A percentile compares a stretch with the other conserved stretches of the same genome.
Evolutionary conservation across 35 echinoderm and acorn worm species (phyloP).

Genomic region (Ophiothrix spiculata): DNA sequence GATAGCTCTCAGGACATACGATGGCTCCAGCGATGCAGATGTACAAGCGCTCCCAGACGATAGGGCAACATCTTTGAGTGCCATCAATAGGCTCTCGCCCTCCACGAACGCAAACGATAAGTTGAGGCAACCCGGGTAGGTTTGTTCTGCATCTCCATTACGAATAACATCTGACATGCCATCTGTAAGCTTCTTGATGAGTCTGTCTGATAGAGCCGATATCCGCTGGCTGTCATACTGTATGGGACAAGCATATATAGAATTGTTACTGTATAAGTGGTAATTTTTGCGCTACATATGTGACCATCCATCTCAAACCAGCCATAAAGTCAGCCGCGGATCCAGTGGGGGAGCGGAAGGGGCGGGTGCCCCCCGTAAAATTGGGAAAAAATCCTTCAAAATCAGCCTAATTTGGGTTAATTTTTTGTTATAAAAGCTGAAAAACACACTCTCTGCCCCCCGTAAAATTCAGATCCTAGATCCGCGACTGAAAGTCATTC

Average conservation of each 20-base stretch:
- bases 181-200: conserved; percentile 62
- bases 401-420: too few relatives aligned
- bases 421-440: too few relatives aligned
- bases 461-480: too few relatives aligned
- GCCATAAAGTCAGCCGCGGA: too few relatives aligned
- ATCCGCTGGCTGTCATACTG: conserved; percentile 94
- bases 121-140: conserved; percentile 91
- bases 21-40: conserved; percentile 94
- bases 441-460: too few relatives aligned
- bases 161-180: conserved; percentile 60
- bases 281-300: too few relatives aligned
- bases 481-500: too few relatives aligned
- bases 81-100: conserved; percentile 94
- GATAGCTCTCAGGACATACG: conserved; percentile 90
- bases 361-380: too few relatives aligned
- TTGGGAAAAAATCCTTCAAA: too few relatives aligned
- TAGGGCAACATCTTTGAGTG: conserved; percentile 85
- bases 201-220: conserved; percentile 59
- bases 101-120: conserved; percentile 97
- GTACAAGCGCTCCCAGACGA: conserved; percentile 98
- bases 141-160: conserved; percentile 81
- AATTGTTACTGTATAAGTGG: too few relatives aligned
- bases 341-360: too few relatives aligned
- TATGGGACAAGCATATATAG: conserved; percentile 45
- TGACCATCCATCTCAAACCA: too few relatives aligned